Percentiles rank a stretch among this genome's conserved stretches.
Evolutionary conservation across 2,888 invertebrate genomes (phyloP).

Genomic region (Chromoteleia sp.): DNA sequence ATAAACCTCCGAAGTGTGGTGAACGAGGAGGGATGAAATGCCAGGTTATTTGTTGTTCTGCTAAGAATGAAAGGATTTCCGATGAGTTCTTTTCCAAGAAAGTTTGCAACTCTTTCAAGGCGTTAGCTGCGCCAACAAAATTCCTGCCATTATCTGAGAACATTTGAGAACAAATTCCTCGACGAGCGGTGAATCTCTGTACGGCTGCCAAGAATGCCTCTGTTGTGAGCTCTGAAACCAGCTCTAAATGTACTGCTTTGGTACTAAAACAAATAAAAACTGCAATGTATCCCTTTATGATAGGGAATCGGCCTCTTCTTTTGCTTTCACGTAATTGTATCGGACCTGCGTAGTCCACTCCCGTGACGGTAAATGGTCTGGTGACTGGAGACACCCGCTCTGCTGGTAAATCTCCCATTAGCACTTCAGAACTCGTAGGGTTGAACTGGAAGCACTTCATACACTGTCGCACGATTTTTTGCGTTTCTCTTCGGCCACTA

Average conservation of each 20-base stretch:
- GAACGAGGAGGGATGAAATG: no score
- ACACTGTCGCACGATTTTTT: neutral
- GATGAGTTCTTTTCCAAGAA: no score
- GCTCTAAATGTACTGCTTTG: slow-evolving; percentile 51
- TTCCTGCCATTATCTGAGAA: slow-evolving; percentile 29
- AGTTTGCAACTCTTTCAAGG: no score
- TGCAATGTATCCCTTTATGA: neutral
- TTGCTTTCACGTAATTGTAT: neutral
- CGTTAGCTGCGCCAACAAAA: slow-evolving; percentile 1
- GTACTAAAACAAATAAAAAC: neutral
- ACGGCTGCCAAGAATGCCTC: slow-evolving; percentile 14
- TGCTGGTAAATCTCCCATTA: slow-evolving; percentile 38
- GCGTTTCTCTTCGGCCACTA: neutral
- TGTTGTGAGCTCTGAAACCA: no score
- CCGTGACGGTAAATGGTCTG: neutral
- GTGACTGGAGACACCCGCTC: neutral
- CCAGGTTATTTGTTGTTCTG: neutral
- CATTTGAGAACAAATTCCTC: slow-evolving; percentile 4
- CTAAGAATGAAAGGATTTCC: no score
- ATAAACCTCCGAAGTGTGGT: no score
- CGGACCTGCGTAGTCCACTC: neutral
- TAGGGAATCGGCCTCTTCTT: neutral
- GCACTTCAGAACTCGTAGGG: slow-evolving; percentile 27
- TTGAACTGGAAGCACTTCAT: slow-evolving; percentile 38
- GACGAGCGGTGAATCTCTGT: slow-evolving; percentile 10